phyloP scores from a whole-genome alignment of 2,888 invertebrate species.

The Athalia rosae region DNA sequence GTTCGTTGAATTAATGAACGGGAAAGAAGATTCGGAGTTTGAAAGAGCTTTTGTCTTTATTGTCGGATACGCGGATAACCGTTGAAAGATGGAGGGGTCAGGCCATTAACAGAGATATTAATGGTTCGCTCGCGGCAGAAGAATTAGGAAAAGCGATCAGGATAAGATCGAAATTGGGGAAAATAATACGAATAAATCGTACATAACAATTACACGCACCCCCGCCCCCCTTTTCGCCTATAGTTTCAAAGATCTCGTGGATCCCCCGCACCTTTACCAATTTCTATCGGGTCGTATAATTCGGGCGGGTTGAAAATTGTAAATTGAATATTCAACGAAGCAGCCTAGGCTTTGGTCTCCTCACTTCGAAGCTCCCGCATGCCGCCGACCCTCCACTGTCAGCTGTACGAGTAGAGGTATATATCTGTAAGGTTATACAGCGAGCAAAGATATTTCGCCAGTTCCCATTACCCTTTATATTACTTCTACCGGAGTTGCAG shows the following conservation, averaged over 20 bases:
- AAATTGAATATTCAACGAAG: conserved; percentile 35
- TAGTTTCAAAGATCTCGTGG: too few relatives aligned
- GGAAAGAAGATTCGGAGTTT: conserved; percentile 51
- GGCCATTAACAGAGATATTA: conserved; percentile 43
- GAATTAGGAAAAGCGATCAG: conserved; percentile 37
- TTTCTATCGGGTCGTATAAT: not conserved
- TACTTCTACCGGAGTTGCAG: not conserved
- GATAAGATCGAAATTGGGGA: conserved; percentile 18
- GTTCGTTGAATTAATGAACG: conserved; percentile 52
- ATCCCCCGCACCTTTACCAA: not conserved
- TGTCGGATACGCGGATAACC: conserved; percentile 29
- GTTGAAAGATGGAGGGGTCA: conserved; percentile 7
- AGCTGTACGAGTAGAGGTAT: too few relatives aligned
- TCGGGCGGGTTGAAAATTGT: conserved; percentile 4
- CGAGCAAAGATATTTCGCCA: conserved; percentile 23
- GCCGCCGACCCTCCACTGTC: not conserved
- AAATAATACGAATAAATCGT: not conserved
- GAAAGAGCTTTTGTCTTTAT: conserved; percentile 53
- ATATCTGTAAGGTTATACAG: not conserved
- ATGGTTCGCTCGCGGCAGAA: conserved; percentile 28
- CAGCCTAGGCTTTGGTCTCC: too few relatives aligned
- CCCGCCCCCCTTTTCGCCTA: too few relatives aligned
- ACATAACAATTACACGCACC: not conserved
- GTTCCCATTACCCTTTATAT: conserved; percentile 38
- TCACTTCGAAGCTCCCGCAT: not conserved